Evolutionary conservation across 2,888 invertebrate genomes (phyloP), one percentile per base, ranked within the genome.

Genomic region (Acrobasis repandana): DNA sequence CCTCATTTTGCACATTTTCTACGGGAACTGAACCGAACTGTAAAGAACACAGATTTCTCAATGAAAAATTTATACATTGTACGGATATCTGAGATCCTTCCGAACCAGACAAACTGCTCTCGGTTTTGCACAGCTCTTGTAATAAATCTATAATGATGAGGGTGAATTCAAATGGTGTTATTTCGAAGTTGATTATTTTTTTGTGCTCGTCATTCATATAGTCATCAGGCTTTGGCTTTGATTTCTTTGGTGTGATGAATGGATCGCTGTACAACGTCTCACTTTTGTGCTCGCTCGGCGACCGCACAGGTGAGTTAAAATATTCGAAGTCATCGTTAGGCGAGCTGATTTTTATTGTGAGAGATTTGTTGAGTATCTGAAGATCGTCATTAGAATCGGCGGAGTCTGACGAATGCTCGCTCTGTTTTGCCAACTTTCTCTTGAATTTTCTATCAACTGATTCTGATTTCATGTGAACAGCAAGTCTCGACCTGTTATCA

Each of bases 241-340:
- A 76, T 61, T 82, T 88, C 6, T 89, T 77, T 6, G 88, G 85
- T 0, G 85, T 71, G 58, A 83, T 79, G 61, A 75, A 80, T 0
- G 84, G 79, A 16, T 88, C 88, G 10, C 72, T 67, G 73, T 85
- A 86, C 11, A 84, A 75, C 0, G 85, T 73, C n/a, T 91, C 88
- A 56, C 87, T 85, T 0, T 86, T 74, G 60, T 83, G 80, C 2
- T 83, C 83, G 57, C 81, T 85, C 60, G 88, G 80, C 9, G 89
- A 85, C 1, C 86, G 79, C 0, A 78, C 63, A 1, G 85, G 86
- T 0, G 93, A 92, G 56, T 93, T 93, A 75, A 94, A 94, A 73
- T 94, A 94, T 63, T 93, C 93, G 74, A 94, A 94, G 74, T 94
- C 93, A 81, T 94, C 94, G 56, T 89, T 89, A 38, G 93, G 93